Conservation (phyloP, 1,140 invertebrate genomes). For the Meloidogyne hapla region DNA sequence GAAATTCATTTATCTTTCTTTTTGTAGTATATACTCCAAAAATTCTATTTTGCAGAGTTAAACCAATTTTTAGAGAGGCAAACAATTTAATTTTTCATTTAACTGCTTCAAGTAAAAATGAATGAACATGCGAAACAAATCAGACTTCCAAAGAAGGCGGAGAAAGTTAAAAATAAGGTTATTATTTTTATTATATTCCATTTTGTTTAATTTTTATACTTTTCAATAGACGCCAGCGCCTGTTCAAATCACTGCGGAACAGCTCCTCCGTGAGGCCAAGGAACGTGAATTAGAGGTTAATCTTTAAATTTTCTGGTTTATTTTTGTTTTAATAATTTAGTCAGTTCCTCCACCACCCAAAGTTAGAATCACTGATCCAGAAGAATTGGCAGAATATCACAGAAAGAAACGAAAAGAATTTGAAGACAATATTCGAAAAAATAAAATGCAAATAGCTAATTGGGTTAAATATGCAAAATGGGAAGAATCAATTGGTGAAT, state of each 20-base stretch:
- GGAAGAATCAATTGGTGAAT: conserved; percentile 97
- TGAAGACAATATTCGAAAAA: conserved; percentile 96
- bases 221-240: conserved; percentile 95
- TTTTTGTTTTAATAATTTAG: too few species aligned
- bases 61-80: too few species aligned
- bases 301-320: neutral
- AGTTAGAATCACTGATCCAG: conserved; percentile 98
- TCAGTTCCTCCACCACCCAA: conserved; percentile 93
- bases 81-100: too few species aligned
- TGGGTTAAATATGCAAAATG: conserved; percentile 99
- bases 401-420: conserved; percentile 70
- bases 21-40: too few species aligned
- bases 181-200: too few species aligned
- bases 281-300: conserved; percentile 93
- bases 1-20: too few species aligned
- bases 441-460: conserved; percentile 82
- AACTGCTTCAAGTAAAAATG: conserved; percentile 41
- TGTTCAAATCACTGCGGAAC: conserved; percentile 98
- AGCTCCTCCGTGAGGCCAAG: conserved; percentile 93
- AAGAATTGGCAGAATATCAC: conserved; percentile 66
- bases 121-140: conserved; percentile 54
- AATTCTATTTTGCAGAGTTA: too few species aligned
- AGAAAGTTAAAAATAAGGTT: conserved; percentile 64
- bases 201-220: too few species aligned
- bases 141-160: conserved; percentile 63